A percentile compares a stretch with the other conserved stretches of the same genome.
These are phyloP conservation scores for Alaudala cheleensis DNA, from an alignment of 2,113 vertebrate genomes.

Conservation along the genomic window DNA sequence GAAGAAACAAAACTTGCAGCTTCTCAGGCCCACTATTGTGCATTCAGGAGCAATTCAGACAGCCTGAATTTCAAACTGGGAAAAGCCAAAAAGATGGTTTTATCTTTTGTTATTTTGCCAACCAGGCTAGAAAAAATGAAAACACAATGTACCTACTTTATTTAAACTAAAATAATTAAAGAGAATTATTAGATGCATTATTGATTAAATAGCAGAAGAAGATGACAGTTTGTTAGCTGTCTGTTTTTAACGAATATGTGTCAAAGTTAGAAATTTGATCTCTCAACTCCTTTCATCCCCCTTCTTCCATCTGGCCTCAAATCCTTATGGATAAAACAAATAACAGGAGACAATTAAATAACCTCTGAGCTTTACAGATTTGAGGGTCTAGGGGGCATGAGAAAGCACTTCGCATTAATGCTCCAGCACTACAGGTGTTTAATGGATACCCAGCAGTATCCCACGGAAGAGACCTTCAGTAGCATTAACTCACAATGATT, in stretches of 20 bases:
- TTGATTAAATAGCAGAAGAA: slow-evolving; percentile 9
- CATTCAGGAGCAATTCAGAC: neutral
- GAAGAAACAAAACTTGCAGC: neutral
- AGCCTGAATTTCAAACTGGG: neutral
- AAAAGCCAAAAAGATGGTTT: neutral
- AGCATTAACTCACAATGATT: neutral
- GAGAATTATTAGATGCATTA: neutral
- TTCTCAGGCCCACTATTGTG: neutral
- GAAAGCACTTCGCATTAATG: neutral
- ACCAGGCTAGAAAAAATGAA: neutral
- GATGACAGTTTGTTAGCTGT: neutral
- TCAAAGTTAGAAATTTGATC: neutral
- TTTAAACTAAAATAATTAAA: neutral
- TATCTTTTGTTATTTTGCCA: neutral
- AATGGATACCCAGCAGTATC: neutral
- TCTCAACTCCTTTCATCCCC: neutral
- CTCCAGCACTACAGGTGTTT: neutral
- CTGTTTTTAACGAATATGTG: neutral
- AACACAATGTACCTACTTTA: neutral
- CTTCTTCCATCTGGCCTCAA: neutral
- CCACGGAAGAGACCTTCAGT: neutral
- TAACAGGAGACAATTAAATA: neutral
- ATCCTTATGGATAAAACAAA: neutral
- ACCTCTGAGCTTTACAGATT: neutral
- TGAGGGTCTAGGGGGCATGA: neutral